Percentiles rank a stretch among this genome's conserved stretches.
These are phyloP conservation scores for Eurystomus glaucurus DNA, from an alignment of 2,797 vertebrate genomes.

Conservation along the genomic window DNA sequence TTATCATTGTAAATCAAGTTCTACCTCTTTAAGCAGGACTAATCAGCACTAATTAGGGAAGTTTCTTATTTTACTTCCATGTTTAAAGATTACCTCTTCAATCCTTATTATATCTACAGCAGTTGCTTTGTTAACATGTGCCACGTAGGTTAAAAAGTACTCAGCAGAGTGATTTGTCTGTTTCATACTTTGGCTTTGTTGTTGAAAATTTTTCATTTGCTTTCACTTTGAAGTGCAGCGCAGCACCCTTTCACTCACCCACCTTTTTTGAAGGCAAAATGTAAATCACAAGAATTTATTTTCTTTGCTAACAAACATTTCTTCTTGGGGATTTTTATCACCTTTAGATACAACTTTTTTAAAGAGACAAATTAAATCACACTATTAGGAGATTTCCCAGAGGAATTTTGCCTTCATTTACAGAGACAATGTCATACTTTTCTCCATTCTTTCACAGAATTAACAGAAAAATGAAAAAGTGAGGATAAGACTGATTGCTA, in stretches of 20 bases:
- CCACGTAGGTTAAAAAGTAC: conserved; percentile 79
- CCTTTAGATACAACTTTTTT: conserved; percentile 60
- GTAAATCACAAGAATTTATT: conserved; percentile 82
- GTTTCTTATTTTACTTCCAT: conserved; percentile 70
- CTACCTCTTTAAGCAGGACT: conserved; percentile 42
- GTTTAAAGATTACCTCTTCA: conserved; percentile 72
- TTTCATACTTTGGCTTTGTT: conserved; percentile 80
- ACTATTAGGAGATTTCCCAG: conserved; percentile 66
- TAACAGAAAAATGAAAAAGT: not conserved
- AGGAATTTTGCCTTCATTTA: conserved; percentile 69
- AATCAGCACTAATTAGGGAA: conserved; percentile 74
- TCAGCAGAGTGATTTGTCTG: conserved; percentile 79
- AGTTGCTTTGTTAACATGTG: conserved; percentile 56
- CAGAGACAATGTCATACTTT: conserved; percentile 36
- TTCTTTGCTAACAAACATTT: conserved; percentile 81
- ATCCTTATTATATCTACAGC: conserved; percentile 37
- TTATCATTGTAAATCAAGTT: conserved; percentile 34
- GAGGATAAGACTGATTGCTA: not conserved
- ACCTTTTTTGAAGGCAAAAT: conserved; percentile 79
- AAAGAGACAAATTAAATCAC: conserved; percentile 77
- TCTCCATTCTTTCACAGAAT: conserved; percentile 19
- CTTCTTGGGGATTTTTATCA: conserved; percentile 66
- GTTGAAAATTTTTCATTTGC: conserved; percentile 77
- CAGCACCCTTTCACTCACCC: conserved; percentile 68
- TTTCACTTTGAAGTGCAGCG: conserved; percentile 81